These are phyloP conservation scores for Caenorhabditis brenneri DNA, from an alignment of 1,140 invertebrate genomes.

Conservation along the genomic window DNA sequence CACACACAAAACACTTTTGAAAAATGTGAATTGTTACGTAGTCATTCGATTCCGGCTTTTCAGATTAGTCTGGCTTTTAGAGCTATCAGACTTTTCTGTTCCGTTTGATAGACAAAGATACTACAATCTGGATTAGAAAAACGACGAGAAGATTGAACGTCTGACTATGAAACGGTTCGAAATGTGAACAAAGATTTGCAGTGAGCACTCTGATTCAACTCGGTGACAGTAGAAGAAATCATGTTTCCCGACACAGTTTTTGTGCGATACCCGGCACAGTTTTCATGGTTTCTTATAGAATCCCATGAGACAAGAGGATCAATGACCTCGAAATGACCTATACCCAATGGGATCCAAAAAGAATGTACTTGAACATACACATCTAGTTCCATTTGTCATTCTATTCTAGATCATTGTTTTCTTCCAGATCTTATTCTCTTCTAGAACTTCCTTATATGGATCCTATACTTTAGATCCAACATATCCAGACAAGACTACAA, in stretches of 20 bases:
- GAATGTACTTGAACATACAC: not conserved
- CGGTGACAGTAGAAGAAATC: too few relatives aligned
- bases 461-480: not conserved
- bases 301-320: not conserved
- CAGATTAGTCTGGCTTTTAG: not conserved
- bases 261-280: too few relatives aligned
- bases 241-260: too few relatives aligned
- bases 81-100: not conserved
- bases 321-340: not conserved
- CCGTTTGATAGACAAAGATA: not conserved
- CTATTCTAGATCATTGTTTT: not conserved
- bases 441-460: not conserved
- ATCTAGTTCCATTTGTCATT: not conserved
- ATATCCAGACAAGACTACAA: conserved; percentile 3
- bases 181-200: too few relatives aligned
- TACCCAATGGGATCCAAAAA: not conserved
- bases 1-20: not conserved
- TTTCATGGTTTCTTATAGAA: too few relatives aligned
- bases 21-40: not conserved
- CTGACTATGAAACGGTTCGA: too few relatives aligned
- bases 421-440: not conserved
- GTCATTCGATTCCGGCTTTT: not conserved
- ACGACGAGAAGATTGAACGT: too few relatives aligned
- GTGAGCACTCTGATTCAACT: too few relatives aligned
- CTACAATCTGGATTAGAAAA: not conserved